phyloP scores from a whole-genome alignment of 2,888 invertebrate genomes.

The Conomelus anceps region DNA sequence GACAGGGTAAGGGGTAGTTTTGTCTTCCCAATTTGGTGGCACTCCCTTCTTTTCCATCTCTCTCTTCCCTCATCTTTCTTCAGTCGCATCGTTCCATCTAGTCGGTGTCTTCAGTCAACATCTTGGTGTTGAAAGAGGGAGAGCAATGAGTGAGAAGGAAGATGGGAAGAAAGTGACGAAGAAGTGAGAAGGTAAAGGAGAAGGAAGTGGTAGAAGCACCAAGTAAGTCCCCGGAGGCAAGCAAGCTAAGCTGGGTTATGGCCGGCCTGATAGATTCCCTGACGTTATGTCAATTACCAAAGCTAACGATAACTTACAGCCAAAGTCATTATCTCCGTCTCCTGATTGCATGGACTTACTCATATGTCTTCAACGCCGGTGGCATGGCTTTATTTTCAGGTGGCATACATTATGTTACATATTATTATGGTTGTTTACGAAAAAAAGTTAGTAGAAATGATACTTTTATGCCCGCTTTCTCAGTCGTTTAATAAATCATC shows the following conservation, averaged over 20 bases:
- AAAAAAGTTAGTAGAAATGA: no score
- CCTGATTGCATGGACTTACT: not conserved
- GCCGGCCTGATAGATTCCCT: slow-evolving; percentile 9
- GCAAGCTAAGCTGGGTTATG: slow-evolving; percentile 8
- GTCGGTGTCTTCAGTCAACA: not conserved
- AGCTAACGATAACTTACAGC: slow-evolving; percentile 10
- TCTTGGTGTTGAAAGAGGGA: not conserved
- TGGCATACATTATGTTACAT: no score
- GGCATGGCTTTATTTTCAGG: no score
- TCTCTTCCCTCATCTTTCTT: no score
- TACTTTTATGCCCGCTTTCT: no score
- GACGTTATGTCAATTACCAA: slow-evolving; percentile 5
- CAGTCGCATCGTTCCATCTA: not conserved
- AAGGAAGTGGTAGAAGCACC: not conserved
- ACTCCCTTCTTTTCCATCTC: not conserved
- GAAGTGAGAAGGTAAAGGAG: not conserved
- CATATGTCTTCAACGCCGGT: no score
- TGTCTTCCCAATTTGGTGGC: not conserved
- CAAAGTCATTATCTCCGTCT: not conserved
- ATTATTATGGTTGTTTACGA: no score
- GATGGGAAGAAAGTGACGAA: not conserved
- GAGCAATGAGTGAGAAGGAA: not conserved
- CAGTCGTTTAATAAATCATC: no score
- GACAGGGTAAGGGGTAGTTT: not conserved
- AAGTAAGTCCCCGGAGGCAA: not conserved